phyloP scores from a whole-genome alignment of 1,140 invertebrate species.

The Brachionus asplanchnoidis region DNA sequence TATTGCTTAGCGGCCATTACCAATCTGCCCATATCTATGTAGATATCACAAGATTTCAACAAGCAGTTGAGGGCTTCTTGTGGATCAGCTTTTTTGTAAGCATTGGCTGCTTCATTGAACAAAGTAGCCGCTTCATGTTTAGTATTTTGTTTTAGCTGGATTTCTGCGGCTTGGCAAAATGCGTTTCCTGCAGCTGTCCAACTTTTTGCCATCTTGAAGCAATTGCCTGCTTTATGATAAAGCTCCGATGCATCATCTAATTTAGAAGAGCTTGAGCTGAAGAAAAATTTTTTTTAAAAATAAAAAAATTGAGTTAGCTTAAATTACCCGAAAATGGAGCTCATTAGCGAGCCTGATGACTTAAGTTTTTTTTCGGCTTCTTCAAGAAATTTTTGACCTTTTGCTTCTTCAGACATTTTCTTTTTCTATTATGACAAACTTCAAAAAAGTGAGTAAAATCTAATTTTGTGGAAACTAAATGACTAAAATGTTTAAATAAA shows the following conservation, averaged over 20 bases:
- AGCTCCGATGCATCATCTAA: conserved; percentile 39
- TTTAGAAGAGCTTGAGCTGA: conserved; percentile 13
- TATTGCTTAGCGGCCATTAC: conserved; percentile 40
- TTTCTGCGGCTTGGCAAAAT: conserved; percentile 35
- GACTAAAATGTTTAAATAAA: neutral
- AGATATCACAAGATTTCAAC: conserved; percentile 39
- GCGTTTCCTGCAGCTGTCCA: conserved; percentile 34
- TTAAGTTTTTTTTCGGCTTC: conserved; percentile 43
- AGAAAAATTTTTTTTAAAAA: neutral
- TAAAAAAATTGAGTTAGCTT: neutral
- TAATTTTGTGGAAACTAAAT: neutral
- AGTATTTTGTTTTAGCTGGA: conserved; percentile 40
- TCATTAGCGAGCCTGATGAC: conserved; percentile 33
- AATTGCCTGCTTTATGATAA: conserved; percentile 33
- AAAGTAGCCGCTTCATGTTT: conserved; percentile 38
- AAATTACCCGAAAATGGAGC: conserved; percentile 35
- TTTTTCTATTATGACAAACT: neutral
- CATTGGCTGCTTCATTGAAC: conserved; percentile 40
- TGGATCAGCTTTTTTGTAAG: conserved; percentile 35
- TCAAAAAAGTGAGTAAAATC: neutral
- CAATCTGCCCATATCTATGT: conserved; percentile 40
- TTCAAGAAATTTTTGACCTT: conserved; percentile 28
- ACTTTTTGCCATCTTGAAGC: conserved; percentile 33
- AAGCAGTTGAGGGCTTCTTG: conserved; percentile 37
- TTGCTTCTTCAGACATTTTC: conserved; percentile 21